Evolutionary conservation across 2,888 invertebrate genomes (phyloP).

Genomic region (Pristionchus fissidentatus): DNA sequence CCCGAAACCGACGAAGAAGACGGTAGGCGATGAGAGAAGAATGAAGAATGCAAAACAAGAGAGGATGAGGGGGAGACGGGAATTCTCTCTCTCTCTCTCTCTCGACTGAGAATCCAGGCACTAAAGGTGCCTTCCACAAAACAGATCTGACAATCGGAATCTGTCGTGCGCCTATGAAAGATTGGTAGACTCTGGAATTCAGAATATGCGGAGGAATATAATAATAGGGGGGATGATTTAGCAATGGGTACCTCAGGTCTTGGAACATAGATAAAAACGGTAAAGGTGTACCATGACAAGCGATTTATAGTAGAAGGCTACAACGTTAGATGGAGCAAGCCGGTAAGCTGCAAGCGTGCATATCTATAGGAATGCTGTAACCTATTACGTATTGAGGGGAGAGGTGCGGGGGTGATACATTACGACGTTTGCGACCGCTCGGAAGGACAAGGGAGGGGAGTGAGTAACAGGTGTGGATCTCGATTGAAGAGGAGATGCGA

Average conservation of each 20-base stretch:
- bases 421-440: neutral
- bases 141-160: slow-evolving; percentile 34
- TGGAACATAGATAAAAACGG: neutral
- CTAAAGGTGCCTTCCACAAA: neutral
- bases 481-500: neutral
- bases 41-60: slow-evolving; percentile 11
- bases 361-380: neutral
- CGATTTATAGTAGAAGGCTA: too few species aligned
- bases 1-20: neutral
- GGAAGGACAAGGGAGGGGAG: neutral
- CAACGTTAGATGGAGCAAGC: too few species aligned
- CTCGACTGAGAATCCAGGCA: too few species aligned
- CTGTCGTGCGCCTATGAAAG: neutral
- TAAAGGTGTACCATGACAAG: too few species aligned
- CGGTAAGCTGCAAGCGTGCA: too few species aligned
- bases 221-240: neutral
- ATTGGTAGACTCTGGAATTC: neutral
- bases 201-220: neutral
- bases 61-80: neutral
- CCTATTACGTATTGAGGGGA: neutral
- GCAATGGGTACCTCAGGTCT: neutral
- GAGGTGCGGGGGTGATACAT: neutral
- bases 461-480: slow-evolving; percentile 9
- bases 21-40: slow-evolving; percentile 18
- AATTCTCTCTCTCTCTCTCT: slow-evolving; percentile 6